Base-by-base conservation (phyloP, 2,888 invertebrate species). In the Odontocolon sp. region DNA sequence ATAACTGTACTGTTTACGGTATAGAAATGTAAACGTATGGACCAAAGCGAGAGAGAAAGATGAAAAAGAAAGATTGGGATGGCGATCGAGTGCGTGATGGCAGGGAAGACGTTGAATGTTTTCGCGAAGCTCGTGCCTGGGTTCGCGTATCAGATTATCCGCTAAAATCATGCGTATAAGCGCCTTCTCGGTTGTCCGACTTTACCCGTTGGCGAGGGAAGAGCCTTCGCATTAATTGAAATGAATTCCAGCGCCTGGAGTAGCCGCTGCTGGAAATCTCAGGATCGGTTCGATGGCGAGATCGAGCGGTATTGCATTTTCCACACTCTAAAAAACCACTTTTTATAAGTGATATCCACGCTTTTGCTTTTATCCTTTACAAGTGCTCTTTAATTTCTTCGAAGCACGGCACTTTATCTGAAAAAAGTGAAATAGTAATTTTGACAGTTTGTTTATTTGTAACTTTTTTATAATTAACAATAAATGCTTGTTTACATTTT, bases 171-270 rank as follows among this genome's bases (percentile, higher is more conserved):
- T n/a, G n/a, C n/a, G 26, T 28, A 16, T 61, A 45, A n/a, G 42
- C 42, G 42, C 31, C 42, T 61, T 18, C 11, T 26, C 50, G 28
- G 50, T 68, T 42, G 61, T 57, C 42, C 45, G 23, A 26, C 26
- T 47, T 14, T 42, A n/a, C n/a, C n/a, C n/a, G n/a, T n/a, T 52
- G 52, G 69, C 64, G 33, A 59, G 31, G 64, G 64, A 64, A 23
- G 57, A 70, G 45, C 56, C 40, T 40, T 56, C 40, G 66, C 77
- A 76, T 80, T 83, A 84, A 85, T 83, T 84, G 84, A 84, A 85
- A 84, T 84, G 77, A 82, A 84, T 84, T 84, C 79, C 54, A 77
- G 56, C 82, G 81, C 80, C 81, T 80, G 70, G 69, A 56, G 77
- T 79, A 81, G 79, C 79, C 78, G 36, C 78, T 78, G 57, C 69